These are phyloP conservation scores for Ethmia dodecea DNA, from an alignment of 2,888 invertebrate genomes.

Conservation along the genomic window DNA sequence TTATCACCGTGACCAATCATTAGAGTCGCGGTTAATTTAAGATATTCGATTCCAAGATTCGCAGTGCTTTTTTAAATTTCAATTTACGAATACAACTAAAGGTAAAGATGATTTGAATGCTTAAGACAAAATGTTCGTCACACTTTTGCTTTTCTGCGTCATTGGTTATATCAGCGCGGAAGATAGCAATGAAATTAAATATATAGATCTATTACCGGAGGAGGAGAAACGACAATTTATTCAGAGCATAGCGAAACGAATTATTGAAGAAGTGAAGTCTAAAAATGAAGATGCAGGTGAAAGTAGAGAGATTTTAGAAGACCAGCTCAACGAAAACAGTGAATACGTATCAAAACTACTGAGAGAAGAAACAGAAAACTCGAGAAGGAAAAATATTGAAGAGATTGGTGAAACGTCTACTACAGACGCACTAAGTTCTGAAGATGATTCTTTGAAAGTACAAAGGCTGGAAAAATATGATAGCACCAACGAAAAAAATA, in stretches of 20 bases:
- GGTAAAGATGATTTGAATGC: conserved; percentile 21
- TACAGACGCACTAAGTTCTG: conserved; percentile 4
- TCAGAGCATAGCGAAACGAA: conserved; percentile 48
- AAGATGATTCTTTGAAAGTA: too few relatives aligned
- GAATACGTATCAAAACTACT: conserved; percentile 43
- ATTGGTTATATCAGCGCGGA: conserved; percentile 11
- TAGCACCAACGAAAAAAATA: too few relatives aligned
- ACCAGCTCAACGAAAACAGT: conserved; percentile 37
- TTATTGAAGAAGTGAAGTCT: conserved; percentile 38
- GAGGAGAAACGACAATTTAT: conserved; percentile 50
- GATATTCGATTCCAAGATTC: conserved; percentile 8
- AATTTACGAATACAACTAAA: conserved; percentile 1
- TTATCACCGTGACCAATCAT: conserved; percentile 19
- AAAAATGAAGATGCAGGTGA: conserved; percentile 21
- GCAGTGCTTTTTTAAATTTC: conserved; percentile 10
- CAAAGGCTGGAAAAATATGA: too few relatives aligned
- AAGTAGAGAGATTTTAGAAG: conserved; percentile 37
- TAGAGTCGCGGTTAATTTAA: conserved; percentile 15
- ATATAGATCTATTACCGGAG: conserved; percentile 51
- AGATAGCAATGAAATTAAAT: conserved; percentile 37
- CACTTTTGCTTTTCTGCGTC: conserved; percentile 22
- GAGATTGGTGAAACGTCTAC: too few relatives aligned
- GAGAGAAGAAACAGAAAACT: conserved; percentile 39
- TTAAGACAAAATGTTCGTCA: conserved; percentile 32
- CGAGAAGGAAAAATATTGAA: conserved; percentile 19